Conservation (phyloP, 2,113 vertebrate genomes). For the Oryzias celebensis region DNA sequence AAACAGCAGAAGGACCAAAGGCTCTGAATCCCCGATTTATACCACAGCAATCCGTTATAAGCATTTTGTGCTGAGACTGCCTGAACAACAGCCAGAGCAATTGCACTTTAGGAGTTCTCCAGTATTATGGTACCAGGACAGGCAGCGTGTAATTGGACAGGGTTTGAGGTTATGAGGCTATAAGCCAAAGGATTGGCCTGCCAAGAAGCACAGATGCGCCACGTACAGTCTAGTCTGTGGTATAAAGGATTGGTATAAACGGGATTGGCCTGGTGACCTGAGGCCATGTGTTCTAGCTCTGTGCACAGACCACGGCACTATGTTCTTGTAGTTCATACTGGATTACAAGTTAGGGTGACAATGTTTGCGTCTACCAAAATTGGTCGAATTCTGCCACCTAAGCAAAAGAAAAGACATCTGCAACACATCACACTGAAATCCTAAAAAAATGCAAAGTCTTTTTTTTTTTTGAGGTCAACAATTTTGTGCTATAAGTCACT, state of each 20-base stretch:
- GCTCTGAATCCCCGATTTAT: slow-evolving; percentile 21
- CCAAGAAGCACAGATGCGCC: slow-evolving; percentile 48
- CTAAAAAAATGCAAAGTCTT: not conserved
- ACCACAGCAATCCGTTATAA: not conserved
- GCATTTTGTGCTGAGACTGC: slow-evolving; percentile 13
- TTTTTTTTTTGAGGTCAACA: no score
- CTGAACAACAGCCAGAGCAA: slow-evolving; percentile 16
- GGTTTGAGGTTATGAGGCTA: slow-evolving; percentile 53
- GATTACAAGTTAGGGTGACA: slow-evolving; percentile 9
- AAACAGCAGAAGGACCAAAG: not conserved
- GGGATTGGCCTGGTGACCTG: slow-evolving; percentile 28
- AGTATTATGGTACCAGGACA: slow-evolving; percentile 20
- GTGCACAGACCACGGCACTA: slow-evolving; percentile 14
- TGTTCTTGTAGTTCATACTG: slow-evolving; percentile 37
- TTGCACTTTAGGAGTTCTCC: slow-evolving; percentile 23
- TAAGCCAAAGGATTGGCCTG: slow-evolving; percentile 51
- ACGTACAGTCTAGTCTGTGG: slow-evolving; percentile 59
- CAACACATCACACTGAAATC: not conserved
- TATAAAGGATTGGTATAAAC: slow-evolving; percentile 44
- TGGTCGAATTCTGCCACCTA: no score
- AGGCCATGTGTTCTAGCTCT: slow-evolving; percentile 25
- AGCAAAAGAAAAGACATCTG: no score
- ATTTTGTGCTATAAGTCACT: not conserved
- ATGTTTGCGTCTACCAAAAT: no score
- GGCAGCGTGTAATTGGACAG: slow-evolving; percentile 49